These are phyloP conservation scores for Scomber scombrus DNA, from an alignment of 2,113 vertebrate species.

Conservation along the genomic window DNA sequence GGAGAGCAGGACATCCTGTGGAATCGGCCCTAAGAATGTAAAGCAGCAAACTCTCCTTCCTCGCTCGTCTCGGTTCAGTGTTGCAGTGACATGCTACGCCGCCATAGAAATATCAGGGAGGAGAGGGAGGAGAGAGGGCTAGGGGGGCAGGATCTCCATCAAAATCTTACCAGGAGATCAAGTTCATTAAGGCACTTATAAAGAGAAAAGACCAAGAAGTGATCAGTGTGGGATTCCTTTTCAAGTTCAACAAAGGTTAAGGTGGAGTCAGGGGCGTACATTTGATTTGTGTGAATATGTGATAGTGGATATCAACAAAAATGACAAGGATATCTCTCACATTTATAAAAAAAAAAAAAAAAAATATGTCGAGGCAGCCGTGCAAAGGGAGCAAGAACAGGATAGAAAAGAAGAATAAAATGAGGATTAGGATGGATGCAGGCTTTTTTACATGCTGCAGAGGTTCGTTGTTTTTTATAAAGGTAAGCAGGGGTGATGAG, in stretches of 20 bases:
- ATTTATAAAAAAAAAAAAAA: background rate
- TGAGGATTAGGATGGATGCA: background rate
- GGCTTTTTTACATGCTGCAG: background rate
- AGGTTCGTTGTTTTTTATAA: background rate
- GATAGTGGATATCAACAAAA: too few species aligned
- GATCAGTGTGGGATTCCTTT: background rate
- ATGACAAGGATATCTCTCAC: background rate
- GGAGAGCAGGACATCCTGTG: constrained; percentile 80
- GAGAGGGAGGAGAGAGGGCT: background rate
- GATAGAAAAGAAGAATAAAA: background rate
- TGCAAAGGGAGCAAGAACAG: background rate
- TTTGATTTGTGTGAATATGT: background rate
- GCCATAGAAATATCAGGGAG: background rate
- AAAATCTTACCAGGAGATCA: background rate
- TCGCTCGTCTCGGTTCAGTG: constrained; percentile 3
- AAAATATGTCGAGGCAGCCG: background rate
- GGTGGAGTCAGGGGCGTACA: background rate
- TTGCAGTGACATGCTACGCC: background rate
- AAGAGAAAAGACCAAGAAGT: background rate
- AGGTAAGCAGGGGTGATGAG: background rate
- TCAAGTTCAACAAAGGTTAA: constrained; percentile 10
- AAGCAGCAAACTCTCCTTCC: constrained; percentile 57
- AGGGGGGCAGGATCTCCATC: background rate
- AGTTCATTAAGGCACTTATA: constrained; percentile 1
- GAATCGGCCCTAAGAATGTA: constrained; percentile 68